Evolutionary conservation across 2,113 vertebrate species (phyloP), one percentile per base, ranked within the genome.

Genomic region (Tetraodon nigroviridis): DNA sequence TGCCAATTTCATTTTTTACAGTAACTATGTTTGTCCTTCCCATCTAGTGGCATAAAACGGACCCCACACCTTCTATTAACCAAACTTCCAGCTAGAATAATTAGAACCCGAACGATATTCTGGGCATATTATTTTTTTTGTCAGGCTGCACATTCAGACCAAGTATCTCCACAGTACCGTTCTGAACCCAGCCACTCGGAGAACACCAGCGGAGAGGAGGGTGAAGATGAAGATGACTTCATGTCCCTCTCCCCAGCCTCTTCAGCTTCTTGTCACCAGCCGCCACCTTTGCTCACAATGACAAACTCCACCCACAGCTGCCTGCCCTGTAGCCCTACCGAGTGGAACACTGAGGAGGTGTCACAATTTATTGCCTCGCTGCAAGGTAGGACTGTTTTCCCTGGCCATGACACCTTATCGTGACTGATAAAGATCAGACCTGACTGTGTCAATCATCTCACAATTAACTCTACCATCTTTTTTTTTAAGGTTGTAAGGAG

Each of bases 261-360:
- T 10, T 84, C 94, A 0, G 89, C 92, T 8, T 93, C 92, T 64
- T 91, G 92, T 74, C 75, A 91, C 19, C 89, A 87, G 57, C 71
- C 44, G 2, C 93, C 93, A 7, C 89, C 90, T 42, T 91, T 91
- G 17, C 61, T 76, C 14, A 75, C 75, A 0, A 21, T 74, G 12
- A 84, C 85, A 16, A 90, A 73, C 18, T 87, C 93, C 0, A 87
- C 87, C 0, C 90, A 92, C 1, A 66, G 90, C 71, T 94, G 94
- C 86, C 84, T 92, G 49, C 91, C 93, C 12, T 82, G 89, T 10
- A 95, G 89, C 71, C 93, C 96, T 3, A 91, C 92, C 80, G 93
- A 92, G 5, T 99, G 97, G 97, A 96, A 91, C 2, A 94, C 98
- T 61, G 93, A 97, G 73, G 94, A 99, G 71, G 96, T 99, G 64